Percentiles rank a stretch among this genome's conserved stretches.
phyloP scores from a whole-genome alignment of 2,797 vertebrate species.

The Rhynchonycteris naso region DNA sequence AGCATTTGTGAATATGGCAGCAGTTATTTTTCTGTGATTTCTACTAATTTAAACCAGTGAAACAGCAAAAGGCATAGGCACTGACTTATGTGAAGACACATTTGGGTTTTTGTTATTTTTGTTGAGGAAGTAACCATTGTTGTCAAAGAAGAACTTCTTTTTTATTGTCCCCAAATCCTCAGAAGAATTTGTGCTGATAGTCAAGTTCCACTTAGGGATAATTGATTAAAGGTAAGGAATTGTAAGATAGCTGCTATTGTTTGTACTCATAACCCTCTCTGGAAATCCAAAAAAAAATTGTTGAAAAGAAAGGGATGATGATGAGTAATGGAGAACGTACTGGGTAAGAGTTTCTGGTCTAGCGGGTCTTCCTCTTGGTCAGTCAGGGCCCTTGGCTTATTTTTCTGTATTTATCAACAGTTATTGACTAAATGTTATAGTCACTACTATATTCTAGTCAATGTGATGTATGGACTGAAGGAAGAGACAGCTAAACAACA shows the following conservation, averaged over 20 bases:
- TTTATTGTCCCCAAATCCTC: background rate
- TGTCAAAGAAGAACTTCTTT: constrained; percentile 15
- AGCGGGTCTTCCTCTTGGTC: background rate
- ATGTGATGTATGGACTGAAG: background rate
- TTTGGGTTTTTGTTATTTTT: background rate
- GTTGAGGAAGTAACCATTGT: background rate
- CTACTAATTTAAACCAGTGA: background rate
- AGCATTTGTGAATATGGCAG: background rate
- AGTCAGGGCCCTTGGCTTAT: background rate
- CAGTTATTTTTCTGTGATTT: background rate
- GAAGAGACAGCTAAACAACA: background rate
- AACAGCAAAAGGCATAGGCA: background rate
- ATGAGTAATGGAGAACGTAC: background rate
- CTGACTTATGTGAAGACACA: background rate
- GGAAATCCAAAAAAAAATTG: background rate
- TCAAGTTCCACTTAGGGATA: constrained; percentile 31
- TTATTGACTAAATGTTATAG: background rate
- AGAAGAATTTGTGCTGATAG: constrained; percentile 54
- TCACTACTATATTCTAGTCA: too few species aligned
- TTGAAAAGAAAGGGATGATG: background rate
- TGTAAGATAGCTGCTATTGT: background rate
- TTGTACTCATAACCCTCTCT: background rate
- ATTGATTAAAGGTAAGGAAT: constrained; percentile 22
- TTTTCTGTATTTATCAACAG: background rate
- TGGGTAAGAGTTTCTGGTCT: background rate